Conservation (phyloP, 2,113 vertebrate genomes). For the Pardalotus punctatus region DNA sequence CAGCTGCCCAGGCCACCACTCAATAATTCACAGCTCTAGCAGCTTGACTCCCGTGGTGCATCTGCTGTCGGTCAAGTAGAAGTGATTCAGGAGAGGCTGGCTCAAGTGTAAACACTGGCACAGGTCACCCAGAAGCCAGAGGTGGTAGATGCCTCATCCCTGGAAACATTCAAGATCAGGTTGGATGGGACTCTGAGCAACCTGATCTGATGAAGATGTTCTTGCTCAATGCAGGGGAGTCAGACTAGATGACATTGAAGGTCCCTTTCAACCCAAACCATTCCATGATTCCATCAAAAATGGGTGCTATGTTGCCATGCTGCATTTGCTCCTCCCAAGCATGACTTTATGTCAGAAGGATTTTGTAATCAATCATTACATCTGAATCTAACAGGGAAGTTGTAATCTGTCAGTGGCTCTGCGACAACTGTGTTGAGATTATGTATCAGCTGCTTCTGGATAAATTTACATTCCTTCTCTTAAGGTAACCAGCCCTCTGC, state of each 20-base stretch:
- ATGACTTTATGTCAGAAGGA: background rate
- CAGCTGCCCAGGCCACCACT: background rate
- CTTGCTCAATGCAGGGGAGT: background rate
- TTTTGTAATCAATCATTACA: background rate
- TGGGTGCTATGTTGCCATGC: background rate
- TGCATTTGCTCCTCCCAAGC: background rate
- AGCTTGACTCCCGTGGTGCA: background rate
- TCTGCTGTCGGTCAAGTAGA: background rate
- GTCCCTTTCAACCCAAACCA: background rate
- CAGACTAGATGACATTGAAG: background rate
- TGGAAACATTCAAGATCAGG: background rate
- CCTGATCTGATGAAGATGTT: background rate
- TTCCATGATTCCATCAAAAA: background rate
- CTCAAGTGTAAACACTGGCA: background rate
- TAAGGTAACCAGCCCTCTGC: background rate
- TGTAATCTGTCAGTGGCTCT: background rate
- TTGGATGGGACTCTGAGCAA: background rate
- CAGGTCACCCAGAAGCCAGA: background rate
- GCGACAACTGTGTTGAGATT: background rate
- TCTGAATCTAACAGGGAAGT: background rate
- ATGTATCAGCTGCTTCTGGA: background rate
- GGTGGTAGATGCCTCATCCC: background rate
- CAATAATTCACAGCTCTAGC: background rate
- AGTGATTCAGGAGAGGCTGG: background rate
- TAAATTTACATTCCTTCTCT: background rate